Percentiles rank a stretch among this genome's conserved stretches.
Conservation (phyloP, 2,113 vertebrate genomes). For the Pleuronectes platessa region DNA sequence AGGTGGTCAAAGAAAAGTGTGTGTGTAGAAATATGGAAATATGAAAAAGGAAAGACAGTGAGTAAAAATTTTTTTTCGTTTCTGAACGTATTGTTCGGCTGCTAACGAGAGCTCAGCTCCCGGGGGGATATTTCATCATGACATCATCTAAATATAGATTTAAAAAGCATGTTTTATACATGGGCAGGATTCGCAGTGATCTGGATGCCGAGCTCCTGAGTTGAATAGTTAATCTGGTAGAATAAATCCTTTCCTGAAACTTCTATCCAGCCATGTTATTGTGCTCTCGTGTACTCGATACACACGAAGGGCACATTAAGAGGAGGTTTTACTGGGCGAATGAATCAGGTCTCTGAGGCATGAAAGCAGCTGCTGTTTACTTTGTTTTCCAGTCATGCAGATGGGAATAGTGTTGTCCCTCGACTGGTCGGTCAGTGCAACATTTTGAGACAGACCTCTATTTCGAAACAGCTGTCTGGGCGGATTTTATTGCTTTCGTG, state of each 20-base stretch:
- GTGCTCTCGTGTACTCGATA: neutral
- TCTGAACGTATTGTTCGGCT: conserved; percentile 34
- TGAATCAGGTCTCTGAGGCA: neutral
- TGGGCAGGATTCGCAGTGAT: neutral
- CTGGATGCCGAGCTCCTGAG: conserved; percentile 10
- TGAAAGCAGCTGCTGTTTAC: neutral
- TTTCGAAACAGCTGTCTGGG: too few species aligned
- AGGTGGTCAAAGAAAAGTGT: conserved; percentile 34
- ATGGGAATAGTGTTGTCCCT: neutral
- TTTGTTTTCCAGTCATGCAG: neutral
- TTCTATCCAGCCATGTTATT: neutral
- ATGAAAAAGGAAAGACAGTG: conserved; percentile 13
- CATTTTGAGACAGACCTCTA: too few species aligned
- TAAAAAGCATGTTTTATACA: conserved; percentile 26
- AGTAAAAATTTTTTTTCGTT: conserved; percentile 15
- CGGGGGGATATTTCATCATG: conserved; percentile 10
- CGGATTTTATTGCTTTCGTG: too few species aligned
- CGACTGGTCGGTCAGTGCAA: too few species aligned
- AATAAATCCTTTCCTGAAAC: neutral
- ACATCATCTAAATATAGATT: conserved; percentile 20
- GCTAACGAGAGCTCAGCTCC: conserved; percentile 3
- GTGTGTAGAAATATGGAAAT: conserved; percentile 46
- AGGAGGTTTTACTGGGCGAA: neutral
- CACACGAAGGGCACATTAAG: neutral
- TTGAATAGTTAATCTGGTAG: conserved; percentile 10